These are phyloP conservation scores for Sebastes ruberrimus DNA, from an alignment of 2,797 vertebrate genomes.

Conservation along the genomic window DNA sequence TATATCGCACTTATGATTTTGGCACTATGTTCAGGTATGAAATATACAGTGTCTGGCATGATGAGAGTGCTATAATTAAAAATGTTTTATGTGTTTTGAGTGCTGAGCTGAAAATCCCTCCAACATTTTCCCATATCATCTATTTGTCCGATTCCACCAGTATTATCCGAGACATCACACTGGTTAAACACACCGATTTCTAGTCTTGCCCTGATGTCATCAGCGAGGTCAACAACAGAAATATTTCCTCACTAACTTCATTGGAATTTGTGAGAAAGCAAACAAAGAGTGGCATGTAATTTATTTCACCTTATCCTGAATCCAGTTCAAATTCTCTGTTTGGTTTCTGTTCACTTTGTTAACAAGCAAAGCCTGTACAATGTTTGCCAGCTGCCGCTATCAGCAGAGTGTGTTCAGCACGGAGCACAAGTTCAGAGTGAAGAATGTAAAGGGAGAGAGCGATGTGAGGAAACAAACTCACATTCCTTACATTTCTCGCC, in stretches of 20 bases:
- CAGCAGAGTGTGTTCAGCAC: slow-evolving; percentile 24
- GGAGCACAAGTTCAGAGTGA: slow-evolving; percentile 37
- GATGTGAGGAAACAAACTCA: slow-evolving; percentile 49
- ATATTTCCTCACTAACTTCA: slow-evolving; percentile 17
- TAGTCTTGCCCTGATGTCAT: neutral
- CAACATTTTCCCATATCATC: neutral
- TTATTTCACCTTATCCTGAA: slow-evolving; percentile 28
- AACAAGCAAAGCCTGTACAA: slow-evolving; percentile 14
- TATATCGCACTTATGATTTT: neutral
- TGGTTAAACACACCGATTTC: neutral
- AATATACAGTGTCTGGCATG: neutral
- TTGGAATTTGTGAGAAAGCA: slow-evolving; percentile 48
- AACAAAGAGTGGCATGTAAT: slow-evolving; percentile 25
- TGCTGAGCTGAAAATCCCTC: neutral
- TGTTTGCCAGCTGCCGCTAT: slow-evolving; percentile 59
- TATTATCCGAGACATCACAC: neutral
- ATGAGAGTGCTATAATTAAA: neutral
- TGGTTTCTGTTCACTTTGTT: slow-evolving; percentile 49
- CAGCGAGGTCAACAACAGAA: slow-evolving; percentile 2
- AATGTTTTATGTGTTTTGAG: slow-evolving; percentile 3
- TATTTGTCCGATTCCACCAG: neutral
- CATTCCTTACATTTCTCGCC: slow-evolving; percentile 76
- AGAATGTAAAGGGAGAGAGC: slow-evolving; percentile 36
- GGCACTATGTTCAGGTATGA: neutral
- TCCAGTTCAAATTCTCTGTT: slow-evolving; percentile 28